Evolutionary conservation across 2,113 vertebrate species (phyloP).

Genomic region (Tragulus kanchil): DNA sequence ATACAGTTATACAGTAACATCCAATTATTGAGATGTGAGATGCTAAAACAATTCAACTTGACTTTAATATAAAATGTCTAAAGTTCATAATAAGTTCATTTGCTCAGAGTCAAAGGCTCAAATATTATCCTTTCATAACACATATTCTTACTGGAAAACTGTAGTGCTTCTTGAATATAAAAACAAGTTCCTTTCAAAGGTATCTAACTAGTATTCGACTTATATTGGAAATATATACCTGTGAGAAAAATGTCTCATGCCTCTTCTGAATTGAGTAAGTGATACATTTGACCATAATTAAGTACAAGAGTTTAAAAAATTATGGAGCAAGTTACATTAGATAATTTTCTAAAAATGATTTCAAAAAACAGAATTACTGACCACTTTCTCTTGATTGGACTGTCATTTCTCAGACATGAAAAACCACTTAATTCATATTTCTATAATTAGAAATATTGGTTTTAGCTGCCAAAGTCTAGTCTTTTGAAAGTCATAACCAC

Average conservation of each 20-base stretch:
- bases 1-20: not conserved
- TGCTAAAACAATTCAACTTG: not conserved
- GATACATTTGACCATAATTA: conserved; percentile 63
- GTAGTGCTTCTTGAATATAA: not conserved
- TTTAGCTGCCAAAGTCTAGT: conserved; percentile 49
- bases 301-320: conserved; percentile 54
- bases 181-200: not conserved
- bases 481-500: conserved; percentile 31
- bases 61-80: not conserved
- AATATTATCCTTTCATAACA: not conserved
- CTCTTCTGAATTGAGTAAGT: conserved; percentile 55
- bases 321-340: conserved; percentile 25
- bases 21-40: not conserved
- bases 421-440: conserved; percentile 34
- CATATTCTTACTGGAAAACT: not conserved
- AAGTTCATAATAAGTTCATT: conserved; percentile 16
- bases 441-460: conserved; percentile 67
- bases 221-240: conserved; percentile 36
- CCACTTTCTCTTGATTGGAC: conserved; percentile 45
- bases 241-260: conserved; percentile 49
- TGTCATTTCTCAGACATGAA: conserved; percentile 53
- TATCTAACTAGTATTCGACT: not conserved
- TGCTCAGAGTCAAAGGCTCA: not conserved
- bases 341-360: conserved; percentile 58
- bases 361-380: conserved; percentile 52